Evolutionary conservation across 2,888 invertebrate genomes (phyloP).

Genomic region (Calameuta idolon): DNA sequence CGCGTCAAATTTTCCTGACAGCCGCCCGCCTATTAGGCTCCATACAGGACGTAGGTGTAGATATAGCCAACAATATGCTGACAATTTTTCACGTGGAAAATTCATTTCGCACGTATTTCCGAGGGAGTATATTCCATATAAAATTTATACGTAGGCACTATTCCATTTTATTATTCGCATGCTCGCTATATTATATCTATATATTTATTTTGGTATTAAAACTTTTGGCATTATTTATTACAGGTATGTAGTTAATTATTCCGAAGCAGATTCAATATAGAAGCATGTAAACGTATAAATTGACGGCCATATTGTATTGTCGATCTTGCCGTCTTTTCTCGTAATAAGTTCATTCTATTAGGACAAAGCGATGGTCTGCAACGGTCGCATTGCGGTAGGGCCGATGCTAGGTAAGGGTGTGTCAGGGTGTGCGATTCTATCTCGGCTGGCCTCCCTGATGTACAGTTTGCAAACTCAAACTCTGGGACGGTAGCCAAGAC

Average conservation of each 20-base stretch:
- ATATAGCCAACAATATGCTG: background rate
- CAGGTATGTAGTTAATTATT: background rate
- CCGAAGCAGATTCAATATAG: background rate
- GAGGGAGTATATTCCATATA: background rate
- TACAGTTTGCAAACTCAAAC: constrained; percentile 45
- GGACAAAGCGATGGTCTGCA: constrained; percentile 24
- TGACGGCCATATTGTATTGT: background rate
- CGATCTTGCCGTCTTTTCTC: background rate
- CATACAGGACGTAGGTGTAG: background rate
- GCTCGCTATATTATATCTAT: too few relatives aligned
- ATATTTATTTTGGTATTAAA: background rate
- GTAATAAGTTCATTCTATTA: background rate
- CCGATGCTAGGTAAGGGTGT: constrained; percentile 19
- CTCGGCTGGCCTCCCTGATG: constrained; percentile 27
- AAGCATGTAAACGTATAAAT: background rate
- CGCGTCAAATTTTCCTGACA: background rate
- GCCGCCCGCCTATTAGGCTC: background rate
- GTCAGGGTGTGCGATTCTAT: constrained; percentile 4
- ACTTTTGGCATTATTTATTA: background rate
- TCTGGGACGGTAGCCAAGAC: constrained; percentile 40
- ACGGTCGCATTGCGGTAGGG: constrained; percentile 30
- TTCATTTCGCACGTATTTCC: background rate
- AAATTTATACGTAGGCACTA: background rate
- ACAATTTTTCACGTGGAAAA: background rate
- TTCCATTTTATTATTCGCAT: too few relatives aligned